Evolutionary conservation across 2,113 vertebrate species (phyloP), one percentile per base, ranked within the genome.

Genomic region (Ahaetulla prasina): DNA sequence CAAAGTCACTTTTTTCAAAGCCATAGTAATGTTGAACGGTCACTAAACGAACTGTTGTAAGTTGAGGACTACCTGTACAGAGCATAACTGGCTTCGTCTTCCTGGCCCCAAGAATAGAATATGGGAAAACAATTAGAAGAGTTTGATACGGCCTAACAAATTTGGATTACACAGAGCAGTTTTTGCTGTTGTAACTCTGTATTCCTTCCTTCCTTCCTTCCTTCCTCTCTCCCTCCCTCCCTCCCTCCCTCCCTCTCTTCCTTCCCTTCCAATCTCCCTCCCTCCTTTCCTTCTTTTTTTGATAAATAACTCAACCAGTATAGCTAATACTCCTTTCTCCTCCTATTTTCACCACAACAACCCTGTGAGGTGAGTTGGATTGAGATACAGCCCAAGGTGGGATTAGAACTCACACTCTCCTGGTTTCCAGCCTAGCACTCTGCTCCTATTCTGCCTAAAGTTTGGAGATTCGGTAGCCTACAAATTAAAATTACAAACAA

Each of bases 131-230:
- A 14, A 49, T 23, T 47, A 30, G 54, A 86, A 10, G 27, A 87
- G 45, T 4, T 57, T 50, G 39, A 35, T 47, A 20, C 25, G 52
- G 27, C 39, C 25, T 6, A 0, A 88, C 91, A 4, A 23, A 60
- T 93, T 91, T 85, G 86, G 4, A 93, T 85, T 89, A 87, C 91
- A 85, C 16, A 89, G 50, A 94, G 45, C 53, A n/a, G 10, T 84
- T 91, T 80, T 35, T 22, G 39, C 54, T 94, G 52, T 53, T 53
- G 14, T 53, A 53, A 53, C 52, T 53, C 14, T 53, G 52, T 4
- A 53, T 53, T 53, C 52, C 52, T 53, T 53, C 52, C 52, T 53
- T 52, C 52, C 52, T 52, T 16, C 52, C 50, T 50, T 12, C 50
- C 50, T 50, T 12, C 50, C 50, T 50, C 2, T 11, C 50, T 50